A percentile compares a stretch with the other conserved stretches of the same genome.
phyloP scores from a whole-genome alignment of 2,888 invertebrate species.

The Priapulus caudatus region DNA sequence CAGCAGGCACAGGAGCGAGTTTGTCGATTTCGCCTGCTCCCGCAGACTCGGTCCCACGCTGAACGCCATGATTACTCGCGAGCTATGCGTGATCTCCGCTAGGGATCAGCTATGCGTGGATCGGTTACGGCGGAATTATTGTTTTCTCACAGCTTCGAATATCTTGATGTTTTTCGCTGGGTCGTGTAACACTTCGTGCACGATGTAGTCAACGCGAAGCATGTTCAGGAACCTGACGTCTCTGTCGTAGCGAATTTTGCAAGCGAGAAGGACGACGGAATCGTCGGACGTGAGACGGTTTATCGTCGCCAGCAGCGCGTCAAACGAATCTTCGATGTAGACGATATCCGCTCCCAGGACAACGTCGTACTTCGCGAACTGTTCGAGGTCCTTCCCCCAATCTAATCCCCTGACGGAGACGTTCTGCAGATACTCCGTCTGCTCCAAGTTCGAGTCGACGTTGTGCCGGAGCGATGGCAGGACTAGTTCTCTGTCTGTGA shows the following conservation, averaged over 20 bases:
- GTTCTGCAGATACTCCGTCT: conserved; percentile 6
- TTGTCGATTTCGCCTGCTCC: conserved; percentile 25
- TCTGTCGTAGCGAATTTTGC: conserved; percentile 32
- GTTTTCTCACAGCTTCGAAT: conserved; percentile 24
- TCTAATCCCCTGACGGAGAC: conserved; percentile 26
- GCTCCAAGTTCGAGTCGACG: conserved; percentile 23
- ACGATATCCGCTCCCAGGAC: background rate
- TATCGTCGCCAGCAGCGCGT: background rate
- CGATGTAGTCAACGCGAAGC: conserved; percentile 24
- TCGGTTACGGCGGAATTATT: too few species aligned
- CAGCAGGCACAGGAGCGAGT: conserved; percentile 27
- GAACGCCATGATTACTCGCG: background rate
- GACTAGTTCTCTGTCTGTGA: conserved; percentile 30
- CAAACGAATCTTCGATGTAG: background rate
- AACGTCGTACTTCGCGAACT: conserved; percentile 13
- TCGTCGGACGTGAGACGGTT: conserved; percentile 22
- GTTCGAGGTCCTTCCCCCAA: conserved; percentile 28
- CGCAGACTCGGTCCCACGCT: background rate
- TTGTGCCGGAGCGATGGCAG: conserved; percentile 24
- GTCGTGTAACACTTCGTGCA: conserved; percentile 27
- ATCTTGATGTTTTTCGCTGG: conserved; percentile 27
- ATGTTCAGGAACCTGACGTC: conserved; percentile 29
- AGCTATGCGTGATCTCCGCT: too few species aligned
- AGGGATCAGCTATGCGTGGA: too few species aligned
- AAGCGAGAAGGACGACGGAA: conserved; percentile 29